Base-by-base conservation (phyloP, 2,113 vertebrate genomes). In the Psilopogon haemacephalus region DNA sequence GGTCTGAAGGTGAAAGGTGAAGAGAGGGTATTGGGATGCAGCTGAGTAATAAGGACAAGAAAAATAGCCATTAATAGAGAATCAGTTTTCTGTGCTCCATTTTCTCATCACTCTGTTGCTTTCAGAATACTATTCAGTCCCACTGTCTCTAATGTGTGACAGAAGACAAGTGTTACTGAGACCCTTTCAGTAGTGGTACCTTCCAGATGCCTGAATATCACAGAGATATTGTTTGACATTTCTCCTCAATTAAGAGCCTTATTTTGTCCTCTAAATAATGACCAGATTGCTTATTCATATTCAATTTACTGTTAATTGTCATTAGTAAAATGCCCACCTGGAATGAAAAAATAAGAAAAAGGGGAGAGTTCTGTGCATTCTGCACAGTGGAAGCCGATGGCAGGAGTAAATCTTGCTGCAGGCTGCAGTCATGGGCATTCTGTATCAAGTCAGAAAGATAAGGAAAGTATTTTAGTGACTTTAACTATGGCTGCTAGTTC, bases 371-470 rank as follows among this genome's bases (percentile, higher is more conserved):
- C 12, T 59, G 40, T 32, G 42, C 21, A 5, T 58, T 42, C 52
- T 64, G 5, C 0, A 1, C 40, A 24, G 3, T 5, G 79, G 48
- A 50, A 50, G 58, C 32, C 5, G 1, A 17, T 27, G 15, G 28
- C 33, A 74, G 1, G 3, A n/a, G 24, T 5, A 42, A 40, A 23
- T 28, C 6, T 42, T 15, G 12, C 37, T 80, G 21, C 32, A 70
- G 46, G n/a, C 19, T 44, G 23, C 56, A 37, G 30, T 8, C 19
- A 2, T 8, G 10, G 30, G 7, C 2, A 0, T 38, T 24, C 24
- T 35, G 5, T 37, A 3, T 6, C 17, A 35, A 64, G n/a, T 27
- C 40, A 85, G 56, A 44, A 19, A 26, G 46, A 11, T 5, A 3
- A 52, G 27, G 35, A 32, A 14, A 21, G 6, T 27, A 37, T 42